A percentile compares a stretch with the other conserved stretches of the same genome.
These are phyloP conservation scores for Lordiphosa mommai DNA, from an alignment of 1,140 invertebrate species.

Conservation along the genomic window DNA sequence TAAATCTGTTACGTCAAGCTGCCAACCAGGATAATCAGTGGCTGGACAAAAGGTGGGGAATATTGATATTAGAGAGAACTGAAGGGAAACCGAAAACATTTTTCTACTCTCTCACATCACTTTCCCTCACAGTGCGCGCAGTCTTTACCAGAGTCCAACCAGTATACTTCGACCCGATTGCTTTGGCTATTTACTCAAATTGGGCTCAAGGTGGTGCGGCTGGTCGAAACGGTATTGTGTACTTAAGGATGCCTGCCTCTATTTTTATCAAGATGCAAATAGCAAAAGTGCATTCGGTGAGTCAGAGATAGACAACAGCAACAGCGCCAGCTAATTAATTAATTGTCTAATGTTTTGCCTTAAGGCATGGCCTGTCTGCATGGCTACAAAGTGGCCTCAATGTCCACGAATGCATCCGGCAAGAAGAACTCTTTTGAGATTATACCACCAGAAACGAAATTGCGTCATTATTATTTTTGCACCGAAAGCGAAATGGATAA, in stretches of 20 bases:
- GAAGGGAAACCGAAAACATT: neutral
- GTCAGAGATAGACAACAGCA: slow-evolving; percentile 26
- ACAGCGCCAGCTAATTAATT: slow-evolving; percentile 46
- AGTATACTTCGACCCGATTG: slow-evolving; percentile 92
- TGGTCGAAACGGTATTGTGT: slow-evolving; percentile 97
- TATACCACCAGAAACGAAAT: slow-evolving; percentile 90
- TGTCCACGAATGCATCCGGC: slow-evolving; percentile 85
- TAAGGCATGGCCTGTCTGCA: slow-evolving; percentile 94
- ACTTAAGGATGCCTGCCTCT: slow-evolving; percentile 96
- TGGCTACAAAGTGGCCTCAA: slow-evolving; percentile 93
- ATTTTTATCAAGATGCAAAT: slow-evolving; percentile 94
- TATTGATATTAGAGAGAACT: slow-evolving; percentile 29
- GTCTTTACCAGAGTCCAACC: slow-evolving; percentile 85
- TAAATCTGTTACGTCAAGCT: slow-evolving; percentile 86
- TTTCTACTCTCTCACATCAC: slow-evolving; percentile 30
- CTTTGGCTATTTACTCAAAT: slow-evolving; percentile 93
- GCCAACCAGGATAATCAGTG: slow-evolving; percentile 86
- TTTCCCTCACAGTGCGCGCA: slow-evolving; percentile 80
- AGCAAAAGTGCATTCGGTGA: slow-evolving; percentile 92
- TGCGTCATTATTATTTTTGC: slow-evolving; percentile 94
- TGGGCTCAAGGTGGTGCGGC: slow-evolving; percentile 87
- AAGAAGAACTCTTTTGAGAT: slow-evolving; percentile 95
- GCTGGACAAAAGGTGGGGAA: slow-evolving; percentile 83
- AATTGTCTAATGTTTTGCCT: slow-evolving; percentile 20
- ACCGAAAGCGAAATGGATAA: slow-evolving; percentile 97